Base-by-base conservation (phyloP, 2,113 vertebrate genomes). In the Caretta caretta region DNA sequence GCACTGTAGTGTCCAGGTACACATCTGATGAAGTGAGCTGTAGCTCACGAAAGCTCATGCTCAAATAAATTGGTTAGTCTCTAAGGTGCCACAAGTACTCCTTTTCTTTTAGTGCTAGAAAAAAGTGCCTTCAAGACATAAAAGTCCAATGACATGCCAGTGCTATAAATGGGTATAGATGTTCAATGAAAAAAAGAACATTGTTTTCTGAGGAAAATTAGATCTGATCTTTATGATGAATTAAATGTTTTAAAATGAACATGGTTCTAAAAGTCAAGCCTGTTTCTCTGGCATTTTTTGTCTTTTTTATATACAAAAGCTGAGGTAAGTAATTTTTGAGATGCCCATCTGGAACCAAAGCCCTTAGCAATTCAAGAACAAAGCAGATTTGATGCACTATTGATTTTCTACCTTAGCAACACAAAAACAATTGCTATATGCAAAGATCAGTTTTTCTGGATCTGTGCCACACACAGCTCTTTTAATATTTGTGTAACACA, bases 391-490 rank as follows among this genome's bases (percentile, higher is more conserved):
- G 94, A 95, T 95, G 93, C 89, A 87, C 90, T 97, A 97, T 97
- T 97, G 97, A 97, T 98, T 97, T 98, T 93, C 95, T 95, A 92
- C 93, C 93, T 96, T 90, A 96, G 93, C 94, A 87, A 78, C 80
- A 88, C 90, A 88, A 96, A 96, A 97, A 95, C 92, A 96, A 94
- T 95, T 94, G 78, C 79, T 86, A 6, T 84, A 82, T 76, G 84
- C 51, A 96, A 95, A 95, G 83, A 87, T 79, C 88, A 93, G n/a
- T 48, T 95, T 93, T 94, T 92, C 56, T 95, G 83, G n/a, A 83
- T 59, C 81, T 90, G 88, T 92, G 93, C 88, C 92, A 96, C 80
- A 96, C 80, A 76, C 38, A 27, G 87, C 86, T 94, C 91, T 80
- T 87, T 95, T 76, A 93, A 93, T 54, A 62, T 83, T 96, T 92